These are phyloP conservation scores for Adelphocoris suturalis DNA, from an alignment of 2,888 invertebrate species.

Conservation along the genomic window DNA sequence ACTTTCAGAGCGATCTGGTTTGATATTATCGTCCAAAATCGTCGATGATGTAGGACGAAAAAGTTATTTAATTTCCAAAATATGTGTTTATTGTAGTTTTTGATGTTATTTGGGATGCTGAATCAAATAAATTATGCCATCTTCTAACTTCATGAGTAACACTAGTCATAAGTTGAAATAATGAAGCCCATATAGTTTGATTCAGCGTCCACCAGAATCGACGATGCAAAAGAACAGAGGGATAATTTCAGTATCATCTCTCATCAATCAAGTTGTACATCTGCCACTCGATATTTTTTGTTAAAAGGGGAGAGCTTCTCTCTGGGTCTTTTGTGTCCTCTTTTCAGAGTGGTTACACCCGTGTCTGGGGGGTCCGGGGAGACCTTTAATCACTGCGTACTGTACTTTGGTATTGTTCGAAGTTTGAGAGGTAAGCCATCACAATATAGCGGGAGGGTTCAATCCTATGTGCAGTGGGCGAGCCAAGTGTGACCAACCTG, in stretches of 20 bases:
- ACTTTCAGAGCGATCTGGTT: no score
- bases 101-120: no score
- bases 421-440: background rate
- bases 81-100: no score
- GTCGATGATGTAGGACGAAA: no score
- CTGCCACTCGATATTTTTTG: conserved; percentile 11
- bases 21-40: no score
- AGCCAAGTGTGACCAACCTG: conserved; percentile 18
- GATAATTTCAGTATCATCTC: conserved; percentile 1
- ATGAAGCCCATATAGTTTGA: background rate
- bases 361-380: background rate
- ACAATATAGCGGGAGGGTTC: conserved; percentile 11
- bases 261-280: conserved; percentile 15
- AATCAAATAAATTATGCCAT: no score
- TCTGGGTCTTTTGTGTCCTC: conserved; percentile 1
- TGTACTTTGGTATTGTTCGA: conserved; percentile 1
- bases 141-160: no score
- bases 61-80: no score
- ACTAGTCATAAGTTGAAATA: background rate
- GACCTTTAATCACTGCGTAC: conserved; percentile 6
- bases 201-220: background rate
- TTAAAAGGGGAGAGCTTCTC: conserved; percentile 9
- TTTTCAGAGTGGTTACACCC: conserved; percentile 17
- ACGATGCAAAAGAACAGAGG: background rate
- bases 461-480: background rate